Base-by-base conservation (phyloP, 2,888 invertebrate genomes). In the Quadroppia sp. region DNA sequence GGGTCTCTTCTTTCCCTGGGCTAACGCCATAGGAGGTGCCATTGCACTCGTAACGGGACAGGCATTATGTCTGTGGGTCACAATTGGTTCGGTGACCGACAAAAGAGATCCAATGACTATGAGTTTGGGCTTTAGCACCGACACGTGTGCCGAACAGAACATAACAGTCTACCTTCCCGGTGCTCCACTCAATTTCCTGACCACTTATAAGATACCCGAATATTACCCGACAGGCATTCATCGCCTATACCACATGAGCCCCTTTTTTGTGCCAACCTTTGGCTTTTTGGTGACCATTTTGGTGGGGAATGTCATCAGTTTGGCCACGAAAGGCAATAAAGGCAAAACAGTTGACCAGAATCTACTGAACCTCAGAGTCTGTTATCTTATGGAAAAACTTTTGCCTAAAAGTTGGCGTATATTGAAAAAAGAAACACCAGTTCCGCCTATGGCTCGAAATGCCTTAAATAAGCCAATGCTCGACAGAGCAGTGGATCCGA, bases 1-100 rank as follows among this genome's bases (percentile, higher is more conserved):
- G 30, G 76, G 76, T n/a, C 28, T 76, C 11, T 67, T 76, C 36
- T 32, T 73, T 23, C 75, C 74, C 11, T 75, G 71, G 67, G 50
- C 64, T 0, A 76, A 76, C 20, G 40, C 48, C 15, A 64, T 61
- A 11, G 75, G 75, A 17, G 75, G 67, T 9, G 40, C 71, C 1
- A 28, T 50, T 9, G 73, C 67, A 11, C 42, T 76, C 7, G 36
- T 76, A 9, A 20, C 13, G 13, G 75, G 75, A 13, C 75, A 75
- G 40, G 20, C 69, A 6, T 40, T 67, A 13, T 71, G 73, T 50
- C 23, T 76, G 2, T 73, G 71, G 67, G 71, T 75, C 11, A 67
- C 45, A 11, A 71, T 76, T 3, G 73, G 73, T 23, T 42, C 23
- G 9, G 72, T 71, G 1, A 30, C 72, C 32, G 32, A 73, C 11